phyloP scores from a whole-genome alignment of 2,888 invertebrate species.

The Drosophila nr. perissopoda region DNA sequence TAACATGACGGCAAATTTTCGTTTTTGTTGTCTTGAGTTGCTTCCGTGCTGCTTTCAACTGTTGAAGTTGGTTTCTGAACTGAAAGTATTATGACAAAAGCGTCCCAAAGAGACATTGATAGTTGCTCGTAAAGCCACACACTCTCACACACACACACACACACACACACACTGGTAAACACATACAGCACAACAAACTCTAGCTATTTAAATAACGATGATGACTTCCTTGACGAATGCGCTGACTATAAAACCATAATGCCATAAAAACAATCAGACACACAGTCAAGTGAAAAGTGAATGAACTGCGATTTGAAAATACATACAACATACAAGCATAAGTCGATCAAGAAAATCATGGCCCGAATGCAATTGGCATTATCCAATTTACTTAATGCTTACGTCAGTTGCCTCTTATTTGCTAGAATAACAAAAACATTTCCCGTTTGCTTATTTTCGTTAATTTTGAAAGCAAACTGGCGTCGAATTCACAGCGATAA shows the following conservation, averaged over 20 bases:
- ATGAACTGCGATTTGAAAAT: constrained; percentile 29
- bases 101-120: constrained; percentile 18
- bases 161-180: not conserved
- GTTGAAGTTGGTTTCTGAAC: constrained; percentile 49
- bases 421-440: not conserved
- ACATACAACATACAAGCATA: constrained; percentile 4
- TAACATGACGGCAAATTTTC: constrained; percentile 62
- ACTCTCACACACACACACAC: constrained; percentile 3
- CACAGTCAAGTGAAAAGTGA: constrained; percentile 42
- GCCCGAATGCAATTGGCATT: not conserved
- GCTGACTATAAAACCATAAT: constrained; percentile 20
- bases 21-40: constrained; percentile 31
- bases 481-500: constrained; percentile 29
- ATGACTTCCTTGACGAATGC: constrained; percentile 53
- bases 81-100: constrained; percentile 64
- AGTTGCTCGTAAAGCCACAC: constrained; percentile 20
- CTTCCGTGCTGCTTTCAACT: constrained; percentile 54
- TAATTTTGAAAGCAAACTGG: constrained; percentile 9
- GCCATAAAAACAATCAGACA: constrained; percentile 15
- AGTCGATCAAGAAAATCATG: constrained; percentile 11
- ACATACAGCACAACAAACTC: constrained; percentile 9
- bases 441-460: not conserved
- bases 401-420: constrained; percentile 14
- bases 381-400: constrained; percentile 6
- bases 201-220: constrained; percentile 36